These are phyloP conservation scores for Neelides sp. DNA, from an alignment of 1,140 invertebrate species.

Conservation along the genomic window DNA sequence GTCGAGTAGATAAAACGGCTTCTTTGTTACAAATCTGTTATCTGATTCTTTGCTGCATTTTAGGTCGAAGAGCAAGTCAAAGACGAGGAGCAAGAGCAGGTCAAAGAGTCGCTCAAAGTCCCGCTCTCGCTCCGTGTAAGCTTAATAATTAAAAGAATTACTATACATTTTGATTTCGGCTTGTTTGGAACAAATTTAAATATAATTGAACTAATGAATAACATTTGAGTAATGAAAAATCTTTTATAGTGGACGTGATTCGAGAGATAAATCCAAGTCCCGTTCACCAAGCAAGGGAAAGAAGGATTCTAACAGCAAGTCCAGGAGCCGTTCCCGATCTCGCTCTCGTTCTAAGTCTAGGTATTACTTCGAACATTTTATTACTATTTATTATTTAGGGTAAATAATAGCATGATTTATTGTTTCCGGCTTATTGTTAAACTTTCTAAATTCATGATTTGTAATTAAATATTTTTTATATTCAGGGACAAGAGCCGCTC, in stretches of 20 bases:
- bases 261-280: slow-evolving; percentile 44
- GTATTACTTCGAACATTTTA: slow-evolving; percentile 38
- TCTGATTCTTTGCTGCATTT: too few species aligned
- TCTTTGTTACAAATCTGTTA: background rate
- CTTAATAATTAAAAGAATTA: background rate
- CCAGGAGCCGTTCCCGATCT: slow-evolving; percentile 47
- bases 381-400: slow-evolving; percentile 13
- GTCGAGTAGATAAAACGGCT: too few species aligned
- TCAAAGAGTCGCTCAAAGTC: slow-evolving; percentile 38
- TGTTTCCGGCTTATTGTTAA: slow-evolving; percentile 15
- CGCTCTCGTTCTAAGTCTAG: slow-evolving; percentile 43
- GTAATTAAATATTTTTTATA: background rate
- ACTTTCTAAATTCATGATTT: too few species aligned
- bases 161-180: background rate
- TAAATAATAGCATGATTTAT: slow-evolving; percentile 7
- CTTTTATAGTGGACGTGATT: slow-evolving; percentile 35
- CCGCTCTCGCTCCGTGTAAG: slow-evolving; percentile 49
- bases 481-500: slow-evolving; percentile 28
- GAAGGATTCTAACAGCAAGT: slow-evolving; percentile 40
- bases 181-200: background rate
- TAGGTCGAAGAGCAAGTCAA: slow-evolving; percentile 46
- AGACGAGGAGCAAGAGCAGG: slow-evolving; percentile 42
- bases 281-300: slow-evolving; percentile 45
- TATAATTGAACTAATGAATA: slow-evolving; percentile 32
- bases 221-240: slow-evolving; percentile 43